Evolutionary conservation across 2,797 vertebrate species (phyloP).

Genomic region (Muscicapa striata): DNA sequence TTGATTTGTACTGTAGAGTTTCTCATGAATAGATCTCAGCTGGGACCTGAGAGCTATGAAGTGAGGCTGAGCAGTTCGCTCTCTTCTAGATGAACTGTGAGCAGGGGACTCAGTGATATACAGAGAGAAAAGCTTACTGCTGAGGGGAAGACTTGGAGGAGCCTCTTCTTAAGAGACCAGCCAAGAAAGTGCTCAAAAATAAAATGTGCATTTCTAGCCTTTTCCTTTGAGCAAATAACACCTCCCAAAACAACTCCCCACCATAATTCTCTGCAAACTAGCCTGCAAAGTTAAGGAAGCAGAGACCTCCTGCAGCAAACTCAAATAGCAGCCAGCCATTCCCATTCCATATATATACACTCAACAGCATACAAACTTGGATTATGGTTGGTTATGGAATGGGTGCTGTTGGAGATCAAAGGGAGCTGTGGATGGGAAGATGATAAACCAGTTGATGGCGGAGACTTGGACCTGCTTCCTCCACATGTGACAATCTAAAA

Average conservation of each 20-base stretch:
- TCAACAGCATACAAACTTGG: not conserved
- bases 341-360: not conserved
- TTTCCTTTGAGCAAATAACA: constrained; percentile 5
- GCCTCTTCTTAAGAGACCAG: not conserved
- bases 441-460: not conserved
- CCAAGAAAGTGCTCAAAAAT: not conserved
- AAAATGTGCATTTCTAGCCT: not conserved
- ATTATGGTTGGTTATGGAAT: not conserved
- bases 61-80: not conserved
- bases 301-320: not conserved
- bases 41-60: constrained; percentile 34
- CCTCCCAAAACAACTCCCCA: not conserved
- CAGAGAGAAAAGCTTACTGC: not conserved
- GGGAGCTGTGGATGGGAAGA: not conserved
- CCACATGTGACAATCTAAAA: fast-evolving
- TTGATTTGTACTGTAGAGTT: constrained; percentile 39
- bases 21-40: constrained; percentile 28
- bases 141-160: not conserved
- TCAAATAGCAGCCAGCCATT: not conserved
- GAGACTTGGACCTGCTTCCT: not conserved
- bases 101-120: constrained; percentile 50
- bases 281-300: not conserved
- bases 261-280: not conserved
- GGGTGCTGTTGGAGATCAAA: not conserved
- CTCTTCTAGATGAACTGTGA: constrained; percentile 54